Base-by-base conservation (phyloP, 2,113 vertebrate genomes). In the Sinocyclocheilus rhinocerous region DNA sequence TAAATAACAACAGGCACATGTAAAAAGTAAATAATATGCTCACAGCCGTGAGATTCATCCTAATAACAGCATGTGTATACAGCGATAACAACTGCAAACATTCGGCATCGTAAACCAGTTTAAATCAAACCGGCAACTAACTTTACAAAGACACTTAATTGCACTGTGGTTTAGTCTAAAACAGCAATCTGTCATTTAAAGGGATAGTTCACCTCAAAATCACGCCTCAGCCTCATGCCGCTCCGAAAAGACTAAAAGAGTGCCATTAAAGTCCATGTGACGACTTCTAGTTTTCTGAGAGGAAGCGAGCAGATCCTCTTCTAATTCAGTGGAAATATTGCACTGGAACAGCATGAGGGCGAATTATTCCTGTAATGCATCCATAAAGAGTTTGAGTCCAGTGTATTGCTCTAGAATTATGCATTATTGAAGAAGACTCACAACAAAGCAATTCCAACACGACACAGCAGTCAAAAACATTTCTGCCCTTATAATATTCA, bases 391-490 rank as follows among this genome's bases (percentile, higher is more conserved):
- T 81, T 36, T 61, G 42, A 33, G 52, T 52, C 13, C 22, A 20
- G 16, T 67, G 76, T 86, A 86, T 88, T 86, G 84, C 84, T 86
- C n/a, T 76, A 86, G 87, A 88, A 86, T 86, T 78, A 45, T 76
- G 72, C 72, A 76, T 76, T 48, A 50, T 50, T 26, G 22, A 48
- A 75, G 72, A 24, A 16, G 22, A 75, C 26, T 83, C 84, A 52
- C 42, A 78, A 29, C 22, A 36, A 45, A 83, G 42, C 12, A 63
- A 12, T 36, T 24, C 24, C 48, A 52, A 80, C 52, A 76, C 6
- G n/a, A 50, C 13, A 70, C 29, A 57, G 84, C 77, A 57, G 57
- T 61, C 57, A 22, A 59, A 59, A 59, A 59, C 69, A 13, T 13
- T 18, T 16, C 59, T 20, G 59, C 39, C 6, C 78, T n/a, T 39